A percentile compares a stretch with the other conserved stretches of the same genome.
These are phyloP conservation scores for Troilus luridus DNA, from an alignment of 2,888 invertebrate species.

Conservation along the genomic window DNA sequence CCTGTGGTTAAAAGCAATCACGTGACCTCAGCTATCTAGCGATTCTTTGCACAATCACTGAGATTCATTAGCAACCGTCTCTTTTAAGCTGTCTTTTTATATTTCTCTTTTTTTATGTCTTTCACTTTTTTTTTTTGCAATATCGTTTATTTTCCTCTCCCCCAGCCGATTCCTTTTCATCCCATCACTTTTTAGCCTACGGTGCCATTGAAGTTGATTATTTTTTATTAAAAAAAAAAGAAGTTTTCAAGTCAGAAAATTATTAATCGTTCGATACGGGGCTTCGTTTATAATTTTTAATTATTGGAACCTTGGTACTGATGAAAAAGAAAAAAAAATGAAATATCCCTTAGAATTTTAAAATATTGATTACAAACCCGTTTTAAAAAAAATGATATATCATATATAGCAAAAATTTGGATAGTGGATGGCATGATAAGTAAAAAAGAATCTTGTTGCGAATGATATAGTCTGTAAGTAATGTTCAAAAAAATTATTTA, in stretches of 20 bases:
- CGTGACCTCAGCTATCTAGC: neutral
- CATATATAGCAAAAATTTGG: too few relatives aligned
- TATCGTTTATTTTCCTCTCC: neutral
- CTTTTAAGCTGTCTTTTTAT: slow-evolving; percentile 28
- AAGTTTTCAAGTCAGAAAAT: neutral
- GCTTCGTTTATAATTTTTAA: slow-evolving; percentile 10
- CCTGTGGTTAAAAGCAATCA: slow-evolving; percentile 4
- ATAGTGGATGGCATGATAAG: too few relatives aligned
- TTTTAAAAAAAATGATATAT: too few relatives aligned
- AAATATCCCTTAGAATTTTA: too few relatives aligned
- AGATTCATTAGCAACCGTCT: slow-evolving; percentile 39
- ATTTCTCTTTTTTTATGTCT: slow-evolving; percentile 6
- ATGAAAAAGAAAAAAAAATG: too few relatives aligned
- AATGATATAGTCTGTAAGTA: too few relatives aligned
- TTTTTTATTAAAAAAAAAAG: too few relatives aligned
- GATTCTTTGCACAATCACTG: neutral
- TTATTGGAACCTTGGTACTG: neutral
- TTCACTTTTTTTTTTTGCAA: neutral
- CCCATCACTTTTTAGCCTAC: neutral
- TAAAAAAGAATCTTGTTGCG: too few relatives aligned
- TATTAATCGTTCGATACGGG: neutral
- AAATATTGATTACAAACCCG: too few relatives aligned
- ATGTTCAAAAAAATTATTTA: too few relatives aligned
- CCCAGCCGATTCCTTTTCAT: neutral
- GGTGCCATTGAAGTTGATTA: neutral